Percentiles rank a stretch among this genome's conserved stretches.
These are phyloP conservation scores for Pachypsylla venusta DNA, from an alignment of 1,140 invertebrate genomes.

Conservation along the genomic window DNA sequence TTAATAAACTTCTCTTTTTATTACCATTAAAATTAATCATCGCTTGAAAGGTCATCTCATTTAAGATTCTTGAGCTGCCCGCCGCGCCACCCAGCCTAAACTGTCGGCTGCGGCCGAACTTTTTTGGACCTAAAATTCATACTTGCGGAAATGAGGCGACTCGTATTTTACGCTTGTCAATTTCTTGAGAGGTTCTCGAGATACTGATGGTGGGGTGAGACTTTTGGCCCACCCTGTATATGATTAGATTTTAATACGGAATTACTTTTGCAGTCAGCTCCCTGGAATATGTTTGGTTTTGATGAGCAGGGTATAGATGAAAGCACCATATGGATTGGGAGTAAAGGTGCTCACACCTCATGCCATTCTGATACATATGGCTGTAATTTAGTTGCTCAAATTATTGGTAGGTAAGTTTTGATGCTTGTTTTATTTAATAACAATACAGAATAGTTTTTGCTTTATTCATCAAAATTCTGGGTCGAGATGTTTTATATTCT, in stretches of 20 bases:
- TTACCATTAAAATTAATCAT: too few species aligned
- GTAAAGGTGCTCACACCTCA: constrained; percentile 72
- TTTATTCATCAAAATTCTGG: too few species aligned
- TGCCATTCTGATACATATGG: constrained; percentile 92
- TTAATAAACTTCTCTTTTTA: too few species aligned
- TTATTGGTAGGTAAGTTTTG: constrained; percentile 49
- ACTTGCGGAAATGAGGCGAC: not conserved
- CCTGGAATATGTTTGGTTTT: constrained; percentile 64
- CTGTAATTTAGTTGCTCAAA: constrained; percentile 78
- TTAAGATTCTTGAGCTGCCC: too few species aligned
- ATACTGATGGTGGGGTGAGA: not conserved
- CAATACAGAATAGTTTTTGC: not conserved
- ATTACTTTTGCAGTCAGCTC: constrained; percentile 38
- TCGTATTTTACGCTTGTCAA: not conserved
- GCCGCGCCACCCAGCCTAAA: too few species aligned
- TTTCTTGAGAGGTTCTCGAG: not conserved
- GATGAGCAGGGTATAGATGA: constrained; percentile 44
- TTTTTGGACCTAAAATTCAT: not conserved
- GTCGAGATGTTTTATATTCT: too few species aligned
- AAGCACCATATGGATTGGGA: constrained; percentile 83
- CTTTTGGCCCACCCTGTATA: not conserved
- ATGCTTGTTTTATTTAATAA: not conserved
- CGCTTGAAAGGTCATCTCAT: too few species aligned
- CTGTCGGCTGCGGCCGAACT: too few species aligned
- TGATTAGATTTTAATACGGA: constrained; percentile 15